A percentile compares a stretch with the other conserved stretches of the same genome.
Conservation (phyloP, 2,888 invertebrate genomes). For the Xanthorhoe spadicearia region DNA sequence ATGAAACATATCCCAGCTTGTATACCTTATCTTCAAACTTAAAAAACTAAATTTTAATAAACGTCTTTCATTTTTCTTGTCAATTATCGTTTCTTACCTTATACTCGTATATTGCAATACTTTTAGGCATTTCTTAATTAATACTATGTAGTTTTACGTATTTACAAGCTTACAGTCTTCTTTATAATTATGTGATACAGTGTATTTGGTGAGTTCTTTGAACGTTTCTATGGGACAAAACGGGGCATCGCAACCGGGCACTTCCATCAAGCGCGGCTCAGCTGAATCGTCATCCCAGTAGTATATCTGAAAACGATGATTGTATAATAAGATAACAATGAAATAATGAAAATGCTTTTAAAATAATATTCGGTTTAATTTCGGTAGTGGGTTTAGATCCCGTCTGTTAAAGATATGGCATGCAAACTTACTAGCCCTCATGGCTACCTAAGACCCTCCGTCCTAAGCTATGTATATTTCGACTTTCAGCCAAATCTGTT, state of each 20-base stretch:
- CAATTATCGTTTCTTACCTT: neutral
- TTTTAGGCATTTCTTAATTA: neutral
- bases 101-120: too few relatives aligned
- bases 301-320: conserved; percentile 68
- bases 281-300: conserved; percentile 83
- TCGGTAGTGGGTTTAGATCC: too few relatives aligned
- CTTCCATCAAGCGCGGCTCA: conserved; percentile 76
- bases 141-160: conserved; percentile 39
- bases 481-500: too few relatives aligned
- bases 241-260: conserved; percentile 78
- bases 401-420: too few relatives aligned
- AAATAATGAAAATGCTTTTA: too few relatives aligned
- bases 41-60: neutral
- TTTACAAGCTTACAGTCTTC: conserved; percentile 72
- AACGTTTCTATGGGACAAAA: conserved; percentile 83
- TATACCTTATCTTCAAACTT: too few relatives aligned
- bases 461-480: too few relatives aligned
- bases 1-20: too few relatives aligned
- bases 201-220: conserved; percentile 73
- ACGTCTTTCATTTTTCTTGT: neutral
- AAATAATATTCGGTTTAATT: neutral
- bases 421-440: too few relatives aligned
- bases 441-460: too few relatives aligned
- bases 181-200: conserved; percentile 72
- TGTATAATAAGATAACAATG: conserved; percentile 5